Conservation (phyloP, 2,797 vertebrate genomes). For the Catostomus latipinnis region DNA sequence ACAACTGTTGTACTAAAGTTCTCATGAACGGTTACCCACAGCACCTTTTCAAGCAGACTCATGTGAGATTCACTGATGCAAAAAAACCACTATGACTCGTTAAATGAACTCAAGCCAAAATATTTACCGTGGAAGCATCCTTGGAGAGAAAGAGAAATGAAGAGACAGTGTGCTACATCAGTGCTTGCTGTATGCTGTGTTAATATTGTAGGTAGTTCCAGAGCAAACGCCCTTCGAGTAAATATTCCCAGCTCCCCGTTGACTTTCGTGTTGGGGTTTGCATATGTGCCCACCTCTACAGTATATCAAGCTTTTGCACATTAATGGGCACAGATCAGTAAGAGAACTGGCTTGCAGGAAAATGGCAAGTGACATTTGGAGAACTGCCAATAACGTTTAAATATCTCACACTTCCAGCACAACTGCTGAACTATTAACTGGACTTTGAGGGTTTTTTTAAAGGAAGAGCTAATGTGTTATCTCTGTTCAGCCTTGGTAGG, state of each 20-base stretch:
- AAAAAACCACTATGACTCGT: too few species aligned
- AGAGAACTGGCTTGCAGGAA: constrained; percentile 38
- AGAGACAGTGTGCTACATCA: neutral
- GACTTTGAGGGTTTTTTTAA: constrained; percentile 37
- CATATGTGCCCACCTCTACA: constrained; percentile 43
- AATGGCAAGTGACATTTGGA: constrained; percentile 55
- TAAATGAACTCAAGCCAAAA: too few species aligned
- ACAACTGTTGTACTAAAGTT: too few species aligned
- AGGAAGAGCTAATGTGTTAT: constrained; percentile 33
- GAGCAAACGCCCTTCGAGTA: constrained; percentile 44
- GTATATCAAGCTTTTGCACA: constrained; percentile 34
- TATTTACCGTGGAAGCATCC: too few species aligned
- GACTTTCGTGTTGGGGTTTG: constrained; percentile 46
- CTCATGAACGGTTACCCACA: too few species aligned
- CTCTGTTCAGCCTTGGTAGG: constrained; percentile 24
- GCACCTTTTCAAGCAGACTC: too few species aligned
- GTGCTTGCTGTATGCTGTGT: constrained; percentile 8
- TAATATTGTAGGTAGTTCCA: constrained; percentile 34
- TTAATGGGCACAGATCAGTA: constrained; percentile 38
- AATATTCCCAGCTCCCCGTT: constrained; percentile 37
- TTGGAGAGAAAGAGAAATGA: neutral
- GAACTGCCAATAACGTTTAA: constrained; percentile 48
- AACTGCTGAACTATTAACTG: constrained; percentile 46
- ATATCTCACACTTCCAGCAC: constrained; percentile 37
- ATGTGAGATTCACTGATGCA: too few species aligned